Base-by-base conservation (phyloP, 2,113 vertebrate genomes). In the Odontophorus gujanensis region DNA sequence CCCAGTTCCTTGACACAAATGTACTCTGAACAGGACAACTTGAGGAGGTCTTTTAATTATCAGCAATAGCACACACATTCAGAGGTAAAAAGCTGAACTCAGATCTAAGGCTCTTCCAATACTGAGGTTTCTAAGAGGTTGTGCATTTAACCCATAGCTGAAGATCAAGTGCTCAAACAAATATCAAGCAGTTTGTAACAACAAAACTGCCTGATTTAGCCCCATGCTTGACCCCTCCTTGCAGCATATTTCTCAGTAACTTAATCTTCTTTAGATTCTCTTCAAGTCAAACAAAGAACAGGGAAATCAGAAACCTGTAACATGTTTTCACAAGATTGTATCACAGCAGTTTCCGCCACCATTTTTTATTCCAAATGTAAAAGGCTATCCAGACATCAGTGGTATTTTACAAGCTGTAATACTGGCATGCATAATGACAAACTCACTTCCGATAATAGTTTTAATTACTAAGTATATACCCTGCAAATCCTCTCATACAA, bases 101-200 rank as follows among this genome's bases (percentile, higher is more conserved):
- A 91, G 66, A 82, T 83, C 76, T 68, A 75, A 61, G 75, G 94
- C 53, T 61, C 81, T 96, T 95, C 91, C 92, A 96, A 57, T 50
- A 91, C 69, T 71, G 88, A 91, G 43, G 51, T 92, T 92, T 96
- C 85, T 73, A 82, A 95, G 89, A 97, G 83, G 95, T 69, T 94
- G 93, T 72, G 81, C 88, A 96, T 91, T 90, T 96, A 97, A 94
- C 93, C 63, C 81, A 79, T 67, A 18, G 2, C 47, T 90, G 67
- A 93, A 96, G 96, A 96, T 95, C 90, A 94, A 95, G 96, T 89
- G 91, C 89, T 88, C 96, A 93, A 96, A 95, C 89, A 93, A n/a
- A 63, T 75, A 95, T 65, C 87, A 89, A 73, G 55, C 93, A 92
- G 65, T 67, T n/a, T 21, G 76, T 92, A 82, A 88, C 85, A 88